A percentile compares a stretch with the other conserved stretches of the same genome.
Evolutionary conservation across 1,140 invertebrate genomes (phyloP).

Genomic region (Penaeus japonicus): DNA sequence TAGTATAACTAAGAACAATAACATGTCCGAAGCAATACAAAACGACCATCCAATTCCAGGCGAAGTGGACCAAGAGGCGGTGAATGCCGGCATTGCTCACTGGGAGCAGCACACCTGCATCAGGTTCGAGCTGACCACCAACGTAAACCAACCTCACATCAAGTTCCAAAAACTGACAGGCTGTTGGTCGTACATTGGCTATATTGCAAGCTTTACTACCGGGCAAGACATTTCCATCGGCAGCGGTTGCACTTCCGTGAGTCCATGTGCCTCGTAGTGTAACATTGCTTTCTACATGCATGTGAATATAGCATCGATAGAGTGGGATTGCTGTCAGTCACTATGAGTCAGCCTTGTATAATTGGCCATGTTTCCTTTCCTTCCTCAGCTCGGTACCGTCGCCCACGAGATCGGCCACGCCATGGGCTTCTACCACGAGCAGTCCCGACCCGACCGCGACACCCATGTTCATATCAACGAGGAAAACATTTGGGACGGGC

Average conservation of each 20-base stretch:
- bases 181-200: constrained; percentile 63
- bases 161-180: constrained; percentile 23
- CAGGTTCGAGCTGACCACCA: constrained; percentile 9
- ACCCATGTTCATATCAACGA: constrained; percentile 62
- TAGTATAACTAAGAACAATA: too few species aligned
- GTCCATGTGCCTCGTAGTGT: not conserved
- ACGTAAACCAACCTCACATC: constrained; percentile 35
- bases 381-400: constrained; percentile 60
- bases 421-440: constrained; percentile 65
- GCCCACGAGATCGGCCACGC: constrained; percentile 64
- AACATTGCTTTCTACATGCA: not conserved
- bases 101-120: constrained; percentile 53
- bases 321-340: not conserved
- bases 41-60: not conserved
- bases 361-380: not conserved
- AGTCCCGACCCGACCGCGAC: constrained; percentile 65
- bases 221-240: constrained; percentile 63
- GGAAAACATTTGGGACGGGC: constrained; percentile 60
- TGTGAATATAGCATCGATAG: not conserved
- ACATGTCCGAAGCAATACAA: too few species aligned
- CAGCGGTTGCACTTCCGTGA: constrained; percentile 63
- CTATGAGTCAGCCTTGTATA: not conserved
- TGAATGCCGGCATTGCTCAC: constrained; percentile 39
- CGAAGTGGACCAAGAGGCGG: not conserved
- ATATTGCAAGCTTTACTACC: constrained; percentile 13